These are phyloP conservation scores for Phalloptychus januarius DNA, from an alignment of 2,797 vertebrate species.

Conservation along the genomic window DNA sequence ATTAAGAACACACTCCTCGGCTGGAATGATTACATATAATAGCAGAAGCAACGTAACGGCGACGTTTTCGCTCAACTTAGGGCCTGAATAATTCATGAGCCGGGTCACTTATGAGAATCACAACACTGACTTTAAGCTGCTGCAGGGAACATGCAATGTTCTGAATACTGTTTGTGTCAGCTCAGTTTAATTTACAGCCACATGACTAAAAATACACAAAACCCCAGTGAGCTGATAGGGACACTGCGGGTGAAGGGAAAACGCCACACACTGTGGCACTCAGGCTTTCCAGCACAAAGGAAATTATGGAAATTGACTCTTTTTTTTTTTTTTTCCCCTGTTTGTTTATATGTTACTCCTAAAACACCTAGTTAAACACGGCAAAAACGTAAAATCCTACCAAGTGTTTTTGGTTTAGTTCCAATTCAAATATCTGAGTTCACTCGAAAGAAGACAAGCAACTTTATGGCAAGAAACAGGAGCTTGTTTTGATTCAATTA, in stretches of 20 bases:
- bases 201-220: conserved; percentile 41
- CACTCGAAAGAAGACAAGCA: no score
- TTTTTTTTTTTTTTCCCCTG: not conserved
- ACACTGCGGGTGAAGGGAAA: conserved; percentile 15
- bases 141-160: conserved; percentile 10
- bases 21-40: not conserved
- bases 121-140: conserved; percentile 24
- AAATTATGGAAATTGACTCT: conserved; percentile 6
- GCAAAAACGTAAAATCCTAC: no score
- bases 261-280: conserved; percentile 17
- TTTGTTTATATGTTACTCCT: conserved; percentile 3
- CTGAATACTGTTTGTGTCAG: conserved; percentile 37
- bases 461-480: no score
- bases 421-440: no score
- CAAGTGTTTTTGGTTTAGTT: no score
- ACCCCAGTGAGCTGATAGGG: conserved; percentile 13
- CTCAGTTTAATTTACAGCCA: conserved; percentile 35
- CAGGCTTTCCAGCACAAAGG: conserved; percentile 1
- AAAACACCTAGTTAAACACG: not conserved
- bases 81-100: conserved; percentile 44
- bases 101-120: conserved; percentile 17
- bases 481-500: no score
- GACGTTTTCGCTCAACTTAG: conserved; percentile 30
- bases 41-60: conserved; percentile 5
- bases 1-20: not conserved